Conservation (phyloP, 2,113 vertebrate genomes). For the Chaetodon trifascialis region DNA sequence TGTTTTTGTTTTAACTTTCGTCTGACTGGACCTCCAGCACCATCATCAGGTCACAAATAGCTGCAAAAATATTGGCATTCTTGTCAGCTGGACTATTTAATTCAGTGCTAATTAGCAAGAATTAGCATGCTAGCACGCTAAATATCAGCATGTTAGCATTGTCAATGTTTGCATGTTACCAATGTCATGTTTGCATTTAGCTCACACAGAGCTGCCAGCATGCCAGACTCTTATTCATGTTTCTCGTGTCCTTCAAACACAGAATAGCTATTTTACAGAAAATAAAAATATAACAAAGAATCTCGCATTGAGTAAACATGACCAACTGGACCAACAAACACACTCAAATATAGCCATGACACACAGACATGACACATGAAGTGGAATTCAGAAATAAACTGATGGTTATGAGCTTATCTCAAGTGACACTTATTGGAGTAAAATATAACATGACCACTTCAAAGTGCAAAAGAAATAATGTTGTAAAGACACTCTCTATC, state of each 20-base stretch:
- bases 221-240: no score
- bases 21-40: no score
- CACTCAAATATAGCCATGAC: background rate
- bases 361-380: background rate
- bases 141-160: background rate
- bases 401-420: background rate
- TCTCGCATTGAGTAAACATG: background rate
- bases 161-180: no score
- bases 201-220: background rate
- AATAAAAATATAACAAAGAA: background rate
- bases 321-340: background rate
- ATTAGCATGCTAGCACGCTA: background rate
- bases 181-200: background rate
- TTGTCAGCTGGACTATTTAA: background rate
- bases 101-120: background rate
- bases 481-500: background rate
- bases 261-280: background rate
- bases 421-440: background rate
- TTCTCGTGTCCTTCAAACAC: background rate
- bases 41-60: background rate
- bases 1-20: background rate
- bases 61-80: background rate
- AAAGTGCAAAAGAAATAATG: slow-evolving; percentile 35
- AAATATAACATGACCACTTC: slow-evolving; percentile 26
- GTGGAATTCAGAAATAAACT: slow-evolving; percentile 6